Conservation (phyloP, 1,140 invertebrate species). For the Dufourea novaeangliae region DNA sequence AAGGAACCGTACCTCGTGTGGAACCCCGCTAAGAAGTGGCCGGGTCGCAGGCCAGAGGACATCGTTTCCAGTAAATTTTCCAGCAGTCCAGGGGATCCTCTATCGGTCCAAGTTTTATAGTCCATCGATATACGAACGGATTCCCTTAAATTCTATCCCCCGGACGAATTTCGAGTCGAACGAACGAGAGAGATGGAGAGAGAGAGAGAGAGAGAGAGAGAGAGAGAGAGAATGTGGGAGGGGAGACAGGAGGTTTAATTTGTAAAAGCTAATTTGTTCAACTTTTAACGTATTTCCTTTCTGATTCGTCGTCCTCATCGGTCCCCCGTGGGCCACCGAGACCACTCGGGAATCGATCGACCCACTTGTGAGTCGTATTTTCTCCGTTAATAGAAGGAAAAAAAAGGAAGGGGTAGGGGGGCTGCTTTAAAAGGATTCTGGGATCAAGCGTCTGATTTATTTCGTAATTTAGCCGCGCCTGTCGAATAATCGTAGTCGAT, state of each 20-base stretch:
- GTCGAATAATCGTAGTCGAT: neutral
- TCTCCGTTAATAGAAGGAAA: neutral
- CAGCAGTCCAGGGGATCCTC: constrained; percentile 29
- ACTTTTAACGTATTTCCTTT: constrained; percentile 70
- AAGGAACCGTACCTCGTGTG: constrained; percentile 32
- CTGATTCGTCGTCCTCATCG: neutral
- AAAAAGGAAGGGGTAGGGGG: neutral
- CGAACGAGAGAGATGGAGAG: neutral
- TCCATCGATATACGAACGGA: constrained; percentile 70
- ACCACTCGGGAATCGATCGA: constrained; percentile 34
- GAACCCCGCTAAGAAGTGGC: constrained; percentile 49
- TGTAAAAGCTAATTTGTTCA: constrained; percentile 79
- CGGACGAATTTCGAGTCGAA: constrained; percentile 59
- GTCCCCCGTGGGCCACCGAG: constrained; percentile 16
- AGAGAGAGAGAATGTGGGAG: neutral
- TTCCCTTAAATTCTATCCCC: constrained; percentile 67
- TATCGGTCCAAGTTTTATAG: constrained; percentile 66
- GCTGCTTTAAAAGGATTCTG: neutral
- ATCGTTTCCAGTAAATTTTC: constrained; percentile 72
- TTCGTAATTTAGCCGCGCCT: neutral
- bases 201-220: neutral
- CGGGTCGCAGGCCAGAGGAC: constrained; percentile 41
- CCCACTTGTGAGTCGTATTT: constrained; percentile 5
- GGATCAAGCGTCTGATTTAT: neutral
- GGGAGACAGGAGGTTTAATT: constrained; percentile 74